Conservation (phyloP, 2,113 vertebrate species). For the Psephotus haematonotus region DNA sequence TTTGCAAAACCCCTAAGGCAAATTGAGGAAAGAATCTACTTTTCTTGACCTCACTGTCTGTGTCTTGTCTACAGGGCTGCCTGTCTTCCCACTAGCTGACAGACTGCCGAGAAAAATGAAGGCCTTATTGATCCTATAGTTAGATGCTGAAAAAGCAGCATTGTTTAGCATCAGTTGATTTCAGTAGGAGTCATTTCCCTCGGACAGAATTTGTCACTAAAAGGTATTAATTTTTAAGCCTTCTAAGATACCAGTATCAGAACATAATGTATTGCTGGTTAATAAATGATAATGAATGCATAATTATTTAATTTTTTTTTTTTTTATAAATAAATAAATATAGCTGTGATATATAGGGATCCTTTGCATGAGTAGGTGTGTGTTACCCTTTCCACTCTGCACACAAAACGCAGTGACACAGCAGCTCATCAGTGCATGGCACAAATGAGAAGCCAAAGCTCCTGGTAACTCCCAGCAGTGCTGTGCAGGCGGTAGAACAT, state of each 20-base stretch:
- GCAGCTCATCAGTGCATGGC: fast-evolving
- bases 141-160: background rate
- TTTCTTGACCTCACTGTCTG: constrained; percentile 18
- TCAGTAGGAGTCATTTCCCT: background rate
- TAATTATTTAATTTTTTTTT: background rate
- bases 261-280: background rate
- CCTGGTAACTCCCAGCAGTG: fast-evolving
- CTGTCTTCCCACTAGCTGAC: constrained; percentile 26
- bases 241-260: background rate
- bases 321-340: background rate
- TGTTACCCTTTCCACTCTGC: background rate
- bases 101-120: background rate
- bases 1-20: constrained; percentile 46
- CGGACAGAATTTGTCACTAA: background rate
- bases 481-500: background rate
- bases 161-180: background rate
- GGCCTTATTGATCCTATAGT: constrained; percentile 4
- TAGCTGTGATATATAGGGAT: background rate
- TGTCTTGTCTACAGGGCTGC: constrained; percentile 29
- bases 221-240: background rate
- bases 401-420: background rate
- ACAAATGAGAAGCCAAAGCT: background rate
- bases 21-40: constrained; percentile 23
- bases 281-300: background rate
- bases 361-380: background rate